Evolutionary conservation across 2,888 invertebrate genomes (phyloP).

Genomic region (Lymantria dispar): DNA sequence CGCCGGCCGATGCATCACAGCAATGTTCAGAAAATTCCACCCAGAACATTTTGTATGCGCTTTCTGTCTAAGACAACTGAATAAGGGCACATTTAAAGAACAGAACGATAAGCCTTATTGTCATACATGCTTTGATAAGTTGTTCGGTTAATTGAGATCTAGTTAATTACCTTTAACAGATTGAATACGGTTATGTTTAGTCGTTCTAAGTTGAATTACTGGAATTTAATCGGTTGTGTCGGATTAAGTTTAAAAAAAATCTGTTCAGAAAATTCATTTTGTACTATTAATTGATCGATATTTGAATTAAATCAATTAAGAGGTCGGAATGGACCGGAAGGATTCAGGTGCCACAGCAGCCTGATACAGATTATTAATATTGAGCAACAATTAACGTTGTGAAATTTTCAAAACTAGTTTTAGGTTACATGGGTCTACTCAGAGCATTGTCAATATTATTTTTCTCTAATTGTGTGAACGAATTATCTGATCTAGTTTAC

Average conservation of each 20-base stretch:
- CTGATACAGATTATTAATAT: too few relatives aligned
- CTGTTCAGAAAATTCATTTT: too few relatives aligned
- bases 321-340: too few relatives aligned
- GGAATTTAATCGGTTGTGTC: not conserved
- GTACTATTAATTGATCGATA: too few relatives aligned
- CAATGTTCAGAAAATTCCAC: slow-evolving; percentile 99
- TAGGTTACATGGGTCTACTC: too few relatives aligned
- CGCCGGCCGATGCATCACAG: slow-evolving; percentile 98
- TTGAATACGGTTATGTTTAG: not conserved
- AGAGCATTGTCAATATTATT: too few relatives aligned
- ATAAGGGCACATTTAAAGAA: slow-evolving; percentile 99
- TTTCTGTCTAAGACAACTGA: slow-evolving; percentile 98
- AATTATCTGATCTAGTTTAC: too few relatives aligned
- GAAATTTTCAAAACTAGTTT: too few relatives aligned
- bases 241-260: not conserved
- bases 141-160: slow-evolving; percentile 88
- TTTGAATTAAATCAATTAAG: too few relatives aligned
- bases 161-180: not conserved
- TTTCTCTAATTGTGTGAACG: too few relatives aligned
- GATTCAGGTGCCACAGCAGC: too few relatives aligned
- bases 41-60: slow-evolving; percentile 99
- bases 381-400: too few relatives aligned
- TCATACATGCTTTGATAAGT: slow-evolving; percentile 97
- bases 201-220: not conserved
- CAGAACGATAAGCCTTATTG: slow-evolving; percentile 99